These are phyloP conservation scores for Tonatia bakeri DNA, from an alignment of 2,113 vertebrate genomes.

Conservation along the genomic window DNA sequence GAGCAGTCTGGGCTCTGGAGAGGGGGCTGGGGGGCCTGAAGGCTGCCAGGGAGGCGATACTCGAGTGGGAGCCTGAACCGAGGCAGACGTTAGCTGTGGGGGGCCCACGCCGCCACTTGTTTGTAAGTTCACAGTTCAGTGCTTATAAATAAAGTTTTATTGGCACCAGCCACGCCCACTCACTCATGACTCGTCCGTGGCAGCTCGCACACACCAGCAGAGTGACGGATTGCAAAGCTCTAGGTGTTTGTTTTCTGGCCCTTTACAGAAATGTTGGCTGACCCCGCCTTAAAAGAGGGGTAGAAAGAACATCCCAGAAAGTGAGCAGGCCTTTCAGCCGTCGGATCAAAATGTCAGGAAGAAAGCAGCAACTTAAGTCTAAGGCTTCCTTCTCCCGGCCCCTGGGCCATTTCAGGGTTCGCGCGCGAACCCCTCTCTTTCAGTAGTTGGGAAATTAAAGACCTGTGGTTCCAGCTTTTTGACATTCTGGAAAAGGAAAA, in stretches of 20 bases:
- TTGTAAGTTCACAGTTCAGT: not conserved
- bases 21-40: not conserved
- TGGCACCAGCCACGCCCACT: not conserved
- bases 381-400: not conserved
- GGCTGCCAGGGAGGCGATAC: not conserved
- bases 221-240: not conserved
- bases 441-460: not conserved
- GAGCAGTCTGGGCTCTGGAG: not conserved
- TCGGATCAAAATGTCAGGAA: not conserved
- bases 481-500: not conserved
- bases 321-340: not conserved
- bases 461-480: not conserved
- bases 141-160: not conserved
- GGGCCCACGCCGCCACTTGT: not conserved
- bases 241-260: not conserved
- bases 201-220: not conserved
- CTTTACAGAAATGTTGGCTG: not conserved
- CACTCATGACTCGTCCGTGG: fast-evolving
- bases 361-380: too few relatives aligned
- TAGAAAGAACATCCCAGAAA: not conserved
- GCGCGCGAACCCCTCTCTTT: not conserved
- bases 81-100: not conserved
- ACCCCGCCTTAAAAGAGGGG: not conserved
- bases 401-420: not conserved
- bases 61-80: too few relatives aligned